Base-by-base conservation (phyloP, 2,888 invertebrate species). In the Philaethria dido region DNA sequence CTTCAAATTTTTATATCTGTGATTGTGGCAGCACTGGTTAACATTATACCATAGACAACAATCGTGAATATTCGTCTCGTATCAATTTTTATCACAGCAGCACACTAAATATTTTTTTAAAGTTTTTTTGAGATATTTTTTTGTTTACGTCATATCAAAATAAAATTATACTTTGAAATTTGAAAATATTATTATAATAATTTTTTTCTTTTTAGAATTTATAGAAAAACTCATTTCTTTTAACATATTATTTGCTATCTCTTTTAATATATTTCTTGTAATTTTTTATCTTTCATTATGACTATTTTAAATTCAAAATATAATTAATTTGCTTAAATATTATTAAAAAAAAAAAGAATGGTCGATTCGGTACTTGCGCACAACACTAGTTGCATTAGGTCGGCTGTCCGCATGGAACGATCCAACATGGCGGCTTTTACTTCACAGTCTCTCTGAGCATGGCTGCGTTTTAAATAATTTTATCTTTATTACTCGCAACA, bases 401-500 rank as follows among this genome's bases (percentile, higher is more conserved):
- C 81, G 83, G 76, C 80, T 81, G 80, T 79, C 84, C 87, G 87
- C 87, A 88, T 88, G 88, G 86, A 82, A 85, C 81, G 78, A 86
- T 87, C 78, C 90, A 90, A 92, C 77, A 92, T 92, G 91, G 91
- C 91, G 87, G 85, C 82, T 85, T 86, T 85, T 83, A 86, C 84
- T 87, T 87, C 85, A 86, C 85, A 88, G 85, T 86, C 87, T 84
- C 80, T 82, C 77, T 81, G 86, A 84, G 84, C 79, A 85, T 89
- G 86, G 84, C 85, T 84, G 82, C 80, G 80, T 81, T 83, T 80
- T 85, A 82, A 82, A 79, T 79, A 80, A 81, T 82, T 88, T 81
- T 81, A 79, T 82, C 76, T 79, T 78, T 82, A 83, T 79, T 50
- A 69, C 54, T 71, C 76, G 78, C 79, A 80, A 74, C 75, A 72